Percentiles rank a stretch among this genome's conserved stretches.
phyloP scores from a whole-genome alignment of 1,140 invertebrate genomes.

The Trichoplusia ni region DNA sequence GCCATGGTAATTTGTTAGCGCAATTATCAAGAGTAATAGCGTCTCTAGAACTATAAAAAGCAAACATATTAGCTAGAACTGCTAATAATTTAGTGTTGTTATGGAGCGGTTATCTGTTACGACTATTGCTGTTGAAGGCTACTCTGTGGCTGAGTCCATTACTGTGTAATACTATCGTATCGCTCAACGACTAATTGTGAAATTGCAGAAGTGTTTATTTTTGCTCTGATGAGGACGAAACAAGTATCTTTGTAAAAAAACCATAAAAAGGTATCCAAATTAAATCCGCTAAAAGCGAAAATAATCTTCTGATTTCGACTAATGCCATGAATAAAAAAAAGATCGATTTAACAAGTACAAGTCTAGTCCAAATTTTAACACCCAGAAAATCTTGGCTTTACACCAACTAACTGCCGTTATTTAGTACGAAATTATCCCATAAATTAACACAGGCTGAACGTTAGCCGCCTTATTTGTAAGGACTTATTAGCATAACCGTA shows the following conservation, averaged over 20 bases:
- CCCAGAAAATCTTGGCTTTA: not conserved
- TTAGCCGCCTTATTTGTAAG: not conserved
- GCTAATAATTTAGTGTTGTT: conserved; percentile 18
- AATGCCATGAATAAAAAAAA: too few species aligned
- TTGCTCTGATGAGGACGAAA: too few species aligned
- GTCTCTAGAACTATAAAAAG: conserved; percentile 16
- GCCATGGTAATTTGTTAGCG: conserved; percentile 6
- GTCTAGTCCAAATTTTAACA: not conserved
- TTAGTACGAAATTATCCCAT: not conserved
- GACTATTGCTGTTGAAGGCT: conserved; percentile 10
- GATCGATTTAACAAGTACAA: too few species aligned
- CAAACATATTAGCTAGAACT: conserved; percentile 3
- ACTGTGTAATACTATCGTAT: too few species aligned
- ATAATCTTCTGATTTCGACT: too few species aligned
- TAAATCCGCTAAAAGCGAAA: too few species aligned
- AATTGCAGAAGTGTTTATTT: too few species aligned
- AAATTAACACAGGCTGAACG: not conserved
- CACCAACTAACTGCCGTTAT: not conserved
- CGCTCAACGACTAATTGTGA: too few species aligned
- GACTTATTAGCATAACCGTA: conserved; percentile 1
- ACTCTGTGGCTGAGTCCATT: conserved; percentile 1
- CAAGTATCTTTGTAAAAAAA: too few species aligned
- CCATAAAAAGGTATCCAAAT: too few species aligned
- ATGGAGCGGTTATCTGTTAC: conserved; percentile 1
- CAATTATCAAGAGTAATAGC: conserved; percentile 12